Evolutionary conservation across 2,888 invertebrate species (phyloP).

Genomic region (Sphaeridia pumilis): DNA sequence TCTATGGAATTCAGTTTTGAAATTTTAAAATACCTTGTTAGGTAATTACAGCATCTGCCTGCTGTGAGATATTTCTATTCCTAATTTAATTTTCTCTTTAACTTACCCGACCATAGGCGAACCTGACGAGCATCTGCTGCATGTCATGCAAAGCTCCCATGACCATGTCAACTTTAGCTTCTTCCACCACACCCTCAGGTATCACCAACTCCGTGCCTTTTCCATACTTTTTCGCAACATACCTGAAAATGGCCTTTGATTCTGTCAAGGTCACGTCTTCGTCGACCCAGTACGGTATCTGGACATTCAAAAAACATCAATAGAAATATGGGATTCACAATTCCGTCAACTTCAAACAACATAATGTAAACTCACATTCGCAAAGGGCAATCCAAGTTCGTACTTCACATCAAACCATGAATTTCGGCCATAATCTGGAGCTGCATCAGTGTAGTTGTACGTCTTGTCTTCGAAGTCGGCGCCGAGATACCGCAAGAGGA

Average conservation of each 20-base stretch:
- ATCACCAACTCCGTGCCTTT: too few relatives aligned
- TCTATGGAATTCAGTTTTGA: too few relatives aligned
- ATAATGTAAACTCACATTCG: not conserved
- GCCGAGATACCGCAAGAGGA: not conserved
- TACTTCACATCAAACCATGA: not conserved
- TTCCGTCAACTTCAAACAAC: too few relatives aligned
- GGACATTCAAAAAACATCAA: too few relatives aligned
- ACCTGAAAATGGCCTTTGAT: conserved; percentile 41
- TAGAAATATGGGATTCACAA: too few relatives aligned
- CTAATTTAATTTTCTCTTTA: too few relatives aligned
- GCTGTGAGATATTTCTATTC: too few relatives aligned
- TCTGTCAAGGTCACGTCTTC: conserved; percentile 40
- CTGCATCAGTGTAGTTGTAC: not conserved
- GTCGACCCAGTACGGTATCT: conserved; percentile 43
- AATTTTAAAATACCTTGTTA: too few relatives aligned
- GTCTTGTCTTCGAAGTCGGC: not conserved
- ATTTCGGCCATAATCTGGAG: too few relatives aligned
- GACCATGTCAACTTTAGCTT: not conserved
- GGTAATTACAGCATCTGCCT: too few relatives aligned
- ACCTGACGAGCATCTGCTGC: not conserved
- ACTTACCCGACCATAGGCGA: not conserved
- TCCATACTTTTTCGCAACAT: conserved; percentile 37
- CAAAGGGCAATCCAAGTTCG: not conserved
- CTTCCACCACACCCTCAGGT: not conserved
- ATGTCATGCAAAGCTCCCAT: not conserved